These are phyloP conservation scores for Moxostoma hubbsi DNA, from an alignment of 2,797 vertebrate species.

Conservation along the genomic window DNA sequence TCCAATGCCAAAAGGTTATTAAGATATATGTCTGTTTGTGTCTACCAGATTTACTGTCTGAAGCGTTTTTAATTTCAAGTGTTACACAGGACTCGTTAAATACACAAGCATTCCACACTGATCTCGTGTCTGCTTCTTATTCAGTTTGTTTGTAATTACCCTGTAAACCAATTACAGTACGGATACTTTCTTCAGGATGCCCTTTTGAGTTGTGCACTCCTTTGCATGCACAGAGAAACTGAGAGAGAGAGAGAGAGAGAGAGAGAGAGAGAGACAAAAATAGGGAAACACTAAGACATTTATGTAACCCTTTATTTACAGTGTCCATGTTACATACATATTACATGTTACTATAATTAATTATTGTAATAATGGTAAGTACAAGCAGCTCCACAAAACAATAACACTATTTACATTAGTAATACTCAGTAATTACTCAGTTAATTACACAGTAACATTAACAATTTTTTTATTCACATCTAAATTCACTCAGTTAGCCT, in stretches of 20 bases:
- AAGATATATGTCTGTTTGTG: not conserved
- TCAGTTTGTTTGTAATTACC: conserved; percentile 73
- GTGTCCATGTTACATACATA: no score
- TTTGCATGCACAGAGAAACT: conserved; percentile 51
- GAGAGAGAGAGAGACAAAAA: not conserved
- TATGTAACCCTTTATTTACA: no score
- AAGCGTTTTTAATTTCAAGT: not conserved
- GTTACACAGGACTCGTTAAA: conserved; percentile 13
- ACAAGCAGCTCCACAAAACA: no score
- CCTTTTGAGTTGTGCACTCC: conserved; percentile 57
- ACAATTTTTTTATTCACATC: no score
- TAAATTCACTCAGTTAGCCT: no score
- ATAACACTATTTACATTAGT: no score
- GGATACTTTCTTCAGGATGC: conserved; percentile 60
- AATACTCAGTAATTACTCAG: no score
- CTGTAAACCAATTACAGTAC: conserved; percentile 73
- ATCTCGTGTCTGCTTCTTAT: conserved; percentile 65
- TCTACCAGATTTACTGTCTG: conserved; percentile 19
- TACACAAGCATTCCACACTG: conserved; percentile 55
- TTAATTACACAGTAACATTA: no score
- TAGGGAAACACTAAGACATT: no score
- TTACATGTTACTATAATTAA: no score
- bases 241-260: conserved; percentile 2
- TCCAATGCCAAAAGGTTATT: not conserved
- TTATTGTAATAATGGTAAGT: no score